Conservation (phyloP, 2,113 vertebrate genomes). For the Ceyx margarethae region DNA sequence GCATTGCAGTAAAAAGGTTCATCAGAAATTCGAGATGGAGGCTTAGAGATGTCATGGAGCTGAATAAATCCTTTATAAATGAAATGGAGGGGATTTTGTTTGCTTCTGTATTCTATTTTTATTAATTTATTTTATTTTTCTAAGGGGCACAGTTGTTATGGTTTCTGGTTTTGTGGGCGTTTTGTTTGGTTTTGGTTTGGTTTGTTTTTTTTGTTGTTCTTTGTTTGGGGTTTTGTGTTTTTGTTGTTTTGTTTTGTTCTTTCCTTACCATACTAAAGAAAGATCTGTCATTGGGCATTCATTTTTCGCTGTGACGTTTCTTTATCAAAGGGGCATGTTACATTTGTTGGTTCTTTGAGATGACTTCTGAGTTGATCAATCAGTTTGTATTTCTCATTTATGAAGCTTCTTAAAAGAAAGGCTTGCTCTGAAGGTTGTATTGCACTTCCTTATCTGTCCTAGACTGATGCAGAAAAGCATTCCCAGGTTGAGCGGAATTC, state of each 20-base stretch:
- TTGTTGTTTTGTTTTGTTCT: accelerated
- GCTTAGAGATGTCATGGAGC: not conserved
- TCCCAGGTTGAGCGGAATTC: constrained; percentile 81
- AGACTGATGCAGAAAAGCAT: constrained; percentile 95
- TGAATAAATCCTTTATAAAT: constrained; percentile 17
- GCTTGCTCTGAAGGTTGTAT: not conserved
- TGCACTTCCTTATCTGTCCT: constrained; percentile 51
- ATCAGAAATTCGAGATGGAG: not conserved
- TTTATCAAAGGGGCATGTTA: not conserved
- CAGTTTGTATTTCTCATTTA: not conserved
- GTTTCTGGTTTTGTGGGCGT: too few relatives aligned
- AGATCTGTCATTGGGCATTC: not conserved
- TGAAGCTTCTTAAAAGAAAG: not conserved
- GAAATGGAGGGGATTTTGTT: not conserved
- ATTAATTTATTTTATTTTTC: too few relatives aligned
- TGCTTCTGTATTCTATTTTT: too few relatives aligned
- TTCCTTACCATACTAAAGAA: not conserved
- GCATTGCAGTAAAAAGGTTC: not conserved
- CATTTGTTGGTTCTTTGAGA: not conserved
- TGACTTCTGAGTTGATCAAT: not conserved
- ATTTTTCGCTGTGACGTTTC: not conserved
- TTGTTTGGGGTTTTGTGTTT: not conserved
- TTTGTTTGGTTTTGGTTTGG: too few relatives aligned
- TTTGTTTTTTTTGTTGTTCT: not conserved
- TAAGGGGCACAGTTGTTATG: too few relatives aligned